Base-by-base conservation (phyloP, 2,113 vertebrate species). In the Mystacornis crossleyi region DNA sequence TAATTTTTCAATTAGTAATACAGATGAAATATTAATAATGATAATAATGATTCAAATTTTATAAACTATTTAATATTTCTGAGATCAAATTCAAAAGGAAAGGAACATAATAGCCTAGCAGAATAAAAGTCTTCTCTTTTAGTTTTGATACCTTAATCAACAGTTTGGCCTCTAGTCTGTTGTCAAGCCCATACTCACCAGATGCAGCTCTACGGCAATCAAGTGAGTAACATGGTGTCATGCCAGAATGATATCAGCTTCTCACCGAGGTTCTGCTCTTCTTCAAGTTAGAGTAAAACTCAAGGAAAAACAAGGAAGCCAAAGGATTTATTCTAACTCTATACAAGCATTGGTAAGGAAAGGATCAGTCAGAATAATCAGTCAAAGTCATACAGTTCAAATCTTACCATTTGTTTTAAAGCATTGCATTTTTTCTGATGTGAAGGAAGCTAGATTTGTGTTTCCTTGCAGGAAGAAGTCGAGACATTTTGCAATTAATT, bases 131-230 rank as follows among this genome's bases (percentile, higher is more conserved):
- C 17, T 18, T 77, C 23, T 57, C 84, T 88, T 96, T 81, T 74
- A 69, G 43, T 82, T 93, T 85, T 51, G 79, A 90, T 94, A 81
- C 60, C 31, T 71, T 92, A 93, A 95, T 95, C 93, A 91, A n/a
- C 71, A 95, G 12, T 71, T 53, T 75, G 64, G 36, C 20, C 10
- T 86, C 66, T 48, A 77, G 23, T 71, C 55, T 69, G 8, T 34
- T 88, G 54, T 82, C 33, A 69, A 58, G 12, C 38, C 12, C 43
- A 18, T 50, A 28, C 33, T 86, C 45, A 82, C 51, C 61, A 86
- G 67, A 79, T 70, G 74, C 48, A 89, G 10, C 38, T 87, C 20
- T 90, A 34, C 34, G 53, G n/a, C 60, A 93, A 54, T 69, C 47
- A 29, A 18, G 17, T 78, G 60, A 83, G 29, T 62, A 62, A 90